These are phyloP conservation scores for Nothocercus nigrocapillus DNA, from an alignment of 2,113 vertebrate genomes.

Conservation along the genomic window DNA sequence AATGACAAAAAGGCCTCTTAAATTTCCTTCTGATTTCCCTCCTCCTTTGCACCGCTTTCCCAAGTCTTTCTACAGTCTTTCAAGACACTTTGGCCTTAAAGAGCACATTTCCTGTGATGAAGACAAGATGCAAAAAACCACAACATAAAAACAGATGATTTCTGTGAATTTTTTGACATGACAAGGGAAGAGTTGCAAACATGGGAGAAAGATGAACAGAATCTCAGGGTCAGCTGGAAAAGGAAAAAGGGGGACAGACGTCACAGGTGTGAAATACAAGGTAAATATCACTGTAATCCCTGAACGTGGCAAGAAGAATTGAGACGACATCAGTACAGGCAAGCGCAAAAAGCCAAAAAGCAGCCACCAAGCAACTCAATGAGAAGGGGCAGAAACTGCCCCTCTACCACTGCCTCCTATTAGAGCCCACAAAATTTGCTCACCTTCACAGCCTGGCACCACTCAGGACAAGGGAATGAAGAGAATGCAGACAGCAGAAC, in stretches of 20 bases:
- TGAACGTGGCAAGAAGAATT: neutral
- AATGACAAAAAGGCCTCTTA: neutral
- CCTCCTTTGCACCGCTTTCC: neutral
- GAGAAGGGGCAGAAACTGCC: neutral
- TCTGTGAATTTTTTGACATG: neutral
- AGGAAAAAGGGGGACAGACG: neutral
- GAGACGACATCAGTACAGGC: neutral
- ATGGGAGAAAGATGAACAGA: accelerated
- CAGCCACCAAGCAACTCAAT: neutral
- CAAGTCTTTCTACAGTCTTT: neutral
- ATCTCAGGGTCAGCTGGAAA: neutral
- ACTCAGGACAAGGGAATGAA: neutral
- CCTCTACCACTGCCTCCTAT: neutral
- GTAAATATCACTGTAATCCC: neutral
- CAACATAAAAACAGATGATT: accelerated
- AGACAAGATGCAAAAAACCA: neutral
- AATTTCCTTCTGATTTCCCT: neutral
- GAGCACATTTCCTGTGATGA: neutral
- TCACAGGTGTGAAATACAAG: neutral
- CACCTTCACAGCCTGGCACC: neutral
- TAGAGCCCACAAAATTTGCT: neutral
- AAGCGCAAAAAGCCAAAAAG: neutral
- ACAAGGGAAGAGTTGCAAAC: neutral
- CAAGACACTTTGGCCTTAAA: neutral
- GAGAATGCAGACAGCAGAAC: neutral